A percentile compares a stretch with the other conserved stretches of the same genome.
phyloP scores from a whole-genome alignment of 2,113 vertebrate genomes.

The Dinomys branickii region DNA sequence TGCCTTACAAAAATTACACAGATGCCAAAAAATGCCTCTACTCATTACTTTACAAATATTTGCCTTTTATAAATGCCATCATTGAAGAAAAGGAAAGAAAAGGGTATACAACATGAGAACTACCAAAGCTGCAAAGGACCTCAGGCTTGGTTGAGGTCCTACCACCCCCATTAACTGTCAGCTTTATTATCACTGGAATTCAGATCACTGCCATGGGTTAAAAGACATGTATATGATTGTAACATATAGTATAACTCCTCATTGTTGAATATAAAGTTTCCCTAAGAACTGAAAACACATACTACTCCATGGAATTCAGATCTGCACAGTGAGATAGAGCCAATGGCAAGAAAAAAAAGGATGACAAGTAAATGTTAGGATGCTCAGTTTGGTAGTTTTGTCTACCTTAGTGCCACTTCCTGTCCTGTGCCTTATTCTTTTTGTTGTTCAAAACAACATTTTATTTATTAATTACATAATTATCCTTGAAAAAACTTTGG shows the following conservation, averaged over 20 bases:
- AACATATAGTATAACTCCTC: neutral
- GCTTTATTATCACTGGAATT: neutral
- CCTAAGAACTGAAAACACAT: neutral
- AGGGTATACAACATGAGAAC: neutral
- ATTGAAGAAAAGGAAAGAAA: neutral
- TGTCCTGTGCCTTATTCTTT: neutral
- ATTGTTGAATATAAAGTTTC: slow-evolving; percentile 41
- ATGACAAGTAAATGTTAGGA: fast-evolving
- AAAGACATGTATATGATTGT: neutral
- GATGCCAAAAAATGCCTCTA: neutral
- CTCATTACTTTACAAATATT: neutral
- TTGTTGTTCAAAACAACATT: too few species aligned
- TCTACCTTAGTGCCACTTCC: neutral
- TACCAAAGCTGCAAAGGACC: neutral
- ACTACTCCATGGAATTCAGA: neutral
- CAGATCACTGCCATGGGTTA: neutral
- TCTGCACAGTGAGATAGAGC: neutral
- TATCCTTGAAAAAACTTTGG: too few species aligned
- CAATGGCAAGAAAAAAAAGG: neutral
- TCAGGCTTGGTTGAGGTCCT: neutral
- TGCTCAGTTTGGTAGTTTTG: neutral
- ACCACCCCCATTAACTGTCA: neutral
- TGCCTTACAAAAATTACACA: slow-evolving; percentile 14
- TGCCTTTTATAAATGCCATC: neutral
- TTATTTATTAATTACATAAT: too few species aligned